phyloP scores from a whole-genome alignment of 2,113 vertebrate species.

The Lipophrys pholis region DNA sequence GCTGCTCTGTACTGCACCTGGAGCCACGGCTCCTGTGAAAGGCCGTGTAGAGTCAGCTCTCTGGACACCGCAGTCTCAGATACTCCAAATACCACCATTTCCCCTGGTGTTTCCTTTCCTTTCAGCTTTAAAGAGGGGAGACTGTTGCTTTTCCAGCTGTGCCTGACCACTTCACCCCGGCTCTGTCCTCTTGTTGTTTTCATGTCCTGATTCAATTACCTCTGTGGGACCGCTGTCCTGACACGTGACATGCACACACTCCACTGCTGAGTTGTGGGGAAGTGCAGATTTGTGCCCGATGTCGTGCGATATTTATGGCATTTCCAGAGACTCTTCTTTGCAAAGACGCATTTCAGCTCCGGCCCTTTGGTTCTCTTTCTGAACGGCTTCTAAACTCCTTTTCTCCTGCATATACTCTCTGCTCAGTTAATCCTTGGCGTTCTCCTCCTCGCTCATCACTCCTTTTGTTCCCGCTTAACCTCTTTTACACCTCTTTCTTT shows the following conservation, averaged over 20 bases:
- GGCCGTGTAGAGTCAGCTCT: slow-evolving; percentile 48
- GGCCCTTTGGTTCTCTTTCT: slow-evolving; percentile 4
- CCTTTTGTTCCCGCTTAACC: slow-evolving; percentile 62
- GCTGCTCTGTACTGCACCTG: slow-evolving; percentile 52
- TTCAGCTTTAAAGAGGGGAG: slow-evolving; percentile 42
- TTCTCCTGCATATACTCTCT: slow-evolving; percentile 39
- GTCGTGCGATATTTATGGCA: slow-evolving; percentile 67
- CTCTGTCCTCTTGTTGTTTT: slow-evolving; percentile 59
- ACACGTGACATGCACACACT: slow-evolving; percentile 43
- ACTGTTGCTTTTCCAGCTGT: slow-evolving; percentile 87
- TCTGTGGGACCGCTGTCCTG: slow-evolving; percentile 42
- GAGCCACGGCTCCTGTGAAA: slow-evolving; percentile 45
- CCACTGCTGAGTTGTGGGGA: slow-evolving; percentile 32
- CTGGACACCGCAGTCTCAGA: slow-evolving; percentile 43
- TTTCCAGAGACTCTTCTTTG: slow-evolving; percentile 51
- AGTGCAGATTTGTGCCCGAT: slow-evolving; percentile 50
- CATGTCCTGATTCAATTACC: slow-evolving; percentile 69
- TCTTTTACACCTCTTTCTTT: slow-evolving; percentile 37
- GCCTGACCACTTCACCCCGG: slow-evolving; percentile 48
- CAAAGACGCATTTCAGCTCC: slow-evolving; percentile 21
- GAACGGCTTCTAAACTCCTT: slow-evolving; percentile 38
- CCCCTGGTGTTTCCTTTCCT: slow-evolving; percentile 52
- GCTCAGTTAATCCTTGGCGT: slow-evolving; percentile 51
- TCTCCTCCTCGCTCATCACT: slow-evolving; percentile 38
- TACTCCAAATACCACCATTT: slow-evolving; percentile 15